Evolutionary conservation across 2,113 vertebrate species (phyloP), one percentile per base, ranked within the genome.

Genomic region (Toxostoma redivivum): DNA sequence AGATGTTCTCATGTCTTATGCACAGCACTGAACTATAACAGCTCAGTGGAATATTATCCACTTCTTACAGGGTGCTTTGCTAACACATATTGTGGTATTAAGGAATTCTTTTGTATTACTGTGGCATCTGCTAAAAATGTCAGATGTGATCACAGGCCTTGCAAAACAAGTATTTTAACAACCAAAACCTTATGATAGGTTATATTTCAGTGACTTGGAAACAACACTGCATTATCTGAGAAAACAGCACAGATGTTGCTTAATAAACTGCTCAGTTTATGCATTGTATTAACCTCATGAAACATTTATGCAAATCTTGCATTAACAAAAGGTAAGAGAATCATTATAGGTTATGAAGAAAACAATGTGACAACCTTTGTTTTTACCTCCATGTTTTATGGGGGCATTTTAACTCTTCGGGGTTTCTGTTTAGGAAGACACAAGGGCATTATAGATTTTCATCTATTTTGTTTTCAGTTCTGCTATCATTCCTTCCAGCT

Each of bases 401-500:
- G 91, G 92, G 92, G 96, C 94, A 88, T 97, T 95, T 97, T 98
- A 95, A 97, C 96, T 97, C 97, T 93, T 74, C 84, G 93, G 79
- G 64, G 93, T 95, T 97, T 98, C 97, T 97, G 93, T 98, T 98
- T 96, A 95, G 96, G 95, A 96, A 94, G 97, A 97, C 97, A 98
- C 96, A 95, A 90, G 97, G 97, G 96, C 98, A 94, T 97, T 97
- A 90, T 92, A 93, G 97, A 98, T 98, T 98, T 98, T 97, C 96
- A 97, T 98, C 98, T 97, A 97, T 97, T 98, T 98, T 98, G 98
- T 98, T 97, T 98, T 97, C 97, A 95, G 97, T 97, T 98, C 97
- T 97, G 97, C 98, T 98, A 98, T 97, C 98, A 96, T 98, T 98
- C 98, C 99, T 99, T 99, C 99, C 99, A 99, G 99, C 98, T 99